Evolutionary conservation across 2,888 invertebrate genomes (phyloP), one percentile per base, ranked within the genome.

Genomic region (Heliconius aoede): DNA sequence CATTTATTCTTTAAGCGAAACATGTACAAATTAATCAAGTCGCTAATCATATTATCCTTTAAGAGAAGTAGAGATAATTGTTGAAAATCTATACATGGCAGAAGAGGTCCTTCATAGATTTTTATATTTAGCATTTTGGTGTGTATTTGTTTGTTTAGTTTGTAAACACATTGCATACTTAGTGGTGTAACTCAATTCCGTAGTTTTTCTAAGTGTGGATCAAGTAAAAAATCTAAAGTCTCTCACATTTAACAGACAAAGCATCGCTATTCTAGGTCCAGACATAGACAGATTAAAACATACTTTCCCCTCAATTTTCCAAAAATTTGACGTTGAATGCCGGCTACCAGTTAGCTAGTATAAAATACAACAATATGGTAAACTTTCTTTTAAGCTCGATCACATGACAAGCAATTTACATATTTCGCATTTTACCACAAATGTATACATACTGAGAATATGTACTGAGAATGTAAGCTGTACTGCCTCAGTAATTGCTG

Each of bases 401-500:
- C 26, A 72, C n/a, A 60, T 24, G 60, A 26, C 60, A 26, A 18
- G 7, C 58, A 72, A 72, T 72, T 72, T 58, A 60, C 60, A 72
- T 72, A 55, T 60, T n/a, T 18, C 18, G 60, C 60, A 60, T 51
- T 68, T 21, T 68, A 51, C 46, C 46, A 46, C 68, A 68, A 30
- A 51, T 68, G 51, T 60, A 60, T 24, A 18, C 36, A 36, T 24
- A 26, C 21, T n/a, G n/a, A n/a, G n/a, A n/a, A 60, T 5, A 32
- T 61, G 55, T 71, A 71, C 32, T 21, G 21, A 8, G 72, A 60
- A 69, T 61, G 72, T 72, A 60, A 60, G 60, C 72, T 76, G 51
- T 76, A 78, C 62, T 72, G n/a, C 65, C 32, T 46, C 55, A n/a
- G 71, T 76, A 78, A 78, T 78, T 72, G 76, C 73, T 71, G 64